Evolutionary conservation across 2,888 invertebrate species (phyloP), one percentile per base, ranked within the genome.

Genomic region (Gnatocerus cornutus): DNA sequence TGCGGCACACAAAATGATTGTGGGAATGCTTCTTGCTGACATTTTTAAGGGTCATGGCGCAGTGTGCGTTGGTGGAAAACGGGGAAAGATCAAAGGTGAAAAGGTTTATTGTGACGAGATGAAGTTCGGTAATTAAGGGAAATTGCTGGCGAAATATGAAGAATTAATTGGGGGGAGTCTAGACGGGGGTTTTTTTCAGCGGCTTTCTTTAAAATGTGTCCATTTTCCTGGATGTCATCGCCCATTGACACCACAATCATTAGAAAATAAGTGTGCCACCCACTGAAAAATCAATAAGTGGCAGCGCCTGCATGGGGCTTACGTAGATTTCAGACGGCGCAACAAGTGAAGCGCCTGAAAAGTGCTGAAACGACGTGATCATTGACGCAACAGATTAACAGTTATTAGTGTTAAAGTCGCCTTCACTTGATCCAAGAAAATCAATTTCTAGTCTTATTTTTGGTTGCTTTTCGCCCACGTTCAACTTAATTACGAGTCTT

Each of bases 301-400:
- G 12, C 55, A 63, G 63, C 68, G 68, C 63, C 68, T 58, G 68
- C 48, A 56, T 68, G 68, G 68, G 63, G 68, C 68, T 68, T 68
- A 68, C 68, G 68, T 62, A 39, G 62, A 62, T 63, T 68, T 68
- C 68, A 67, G 67, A 43, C 62, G 63, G 68, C 68, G 68, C 68
- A 68, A 68, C 68, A 68, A 68, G 68, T 67, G 58, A 50, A 14
- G 43, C 64, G 63, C 37, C 48, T 62, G 63, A 63, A 63, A 53
- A 53, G 12, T 67, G 59, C 41, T 52, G 50, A 56, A 63, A 56
- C 41, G 56, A 67, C 50, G 63, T 48, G 61, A 45, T 46, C 69
- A 61, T 66, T 69, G 69, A 69, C 69, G 69, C 69, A 69, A 66
- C 69, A 69, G 69, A 66, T 69, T 69, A 65, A 52, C 69, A 27